Conservation (phyloP, 2,888 invertebrate genomes). For the Pediacus dermestoides region DNA sequence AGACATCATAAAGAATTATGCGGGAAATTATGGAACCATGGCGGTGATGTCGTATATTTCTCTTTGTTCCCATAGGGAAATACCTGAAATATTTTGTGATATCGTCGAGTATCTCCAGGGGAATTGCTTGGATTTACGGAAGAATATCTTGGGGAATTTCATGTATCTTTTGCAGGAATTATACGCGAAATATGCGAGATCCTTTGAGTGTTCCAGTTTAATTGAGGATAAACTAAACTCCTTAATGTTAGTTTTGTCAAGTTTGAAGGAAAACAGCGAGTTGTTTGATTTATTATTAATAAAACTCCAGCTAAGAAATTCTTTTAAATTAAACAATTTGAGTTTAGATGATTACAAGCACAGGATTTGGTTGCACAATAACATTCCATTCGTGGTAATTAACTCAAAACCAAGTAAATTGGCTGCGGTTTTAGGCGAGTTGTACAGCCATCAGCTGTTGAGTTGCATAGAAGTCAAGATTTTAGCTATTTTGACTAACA, state of each 20-base stretch:
- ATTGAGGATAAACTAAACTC: no score
- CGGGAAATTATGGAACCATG: slow-evolving; percentile 28
- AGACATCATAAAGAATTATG: slow-evolving; percentile 26
- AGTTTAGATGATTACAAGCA: slow-evolving; percentile 16
- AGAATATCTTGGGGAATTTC: slow-evolving; percentile 29
- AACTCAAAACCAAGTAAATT: slow-evolving; percentile 16
- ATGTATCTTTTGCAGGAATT: slow-evolving; percentile 27
- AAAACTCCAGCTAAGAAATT: no score
- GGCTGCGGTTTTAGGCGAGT: slow-evolving; percentile 18
- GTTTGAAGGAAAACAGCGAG: no score
- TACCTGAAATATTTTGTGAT: slow-evolving; percentile 24
- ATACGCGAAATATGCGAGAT: slow-evolving; percentile 24
- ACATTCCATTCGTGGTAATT: slow-evolving; percentile 26
- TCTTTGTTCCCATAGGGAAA: slow-evolving; percentile 21
- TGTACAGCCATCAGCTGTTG: slow-evolving; percentile 15
- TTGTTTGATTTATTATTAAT: no score
- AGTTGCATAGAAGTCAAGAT: slow-evolving; percentile 29
- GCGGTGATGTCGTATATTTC: slow-evolving; percentile 27
- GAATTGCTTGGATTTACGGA: slow-evolving; percentile 25
- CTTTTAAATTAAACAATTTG: no score
- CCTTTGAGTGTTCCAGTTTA: slow-evolving; percentile 13
- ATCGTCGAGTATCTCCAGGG: slow-evolving; percentile 21
- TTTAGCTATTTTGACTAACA: slow-evolving; percentile 26
- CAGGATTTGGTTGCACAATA: slow-evolving; percentile 31
- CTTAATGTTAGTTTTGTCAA: no score